These are phyloP conservation scores for Cerceris ruficornis DNA, from an alignment of 2,888 invertebrate species.

Conservation along the genomic window DNA sequence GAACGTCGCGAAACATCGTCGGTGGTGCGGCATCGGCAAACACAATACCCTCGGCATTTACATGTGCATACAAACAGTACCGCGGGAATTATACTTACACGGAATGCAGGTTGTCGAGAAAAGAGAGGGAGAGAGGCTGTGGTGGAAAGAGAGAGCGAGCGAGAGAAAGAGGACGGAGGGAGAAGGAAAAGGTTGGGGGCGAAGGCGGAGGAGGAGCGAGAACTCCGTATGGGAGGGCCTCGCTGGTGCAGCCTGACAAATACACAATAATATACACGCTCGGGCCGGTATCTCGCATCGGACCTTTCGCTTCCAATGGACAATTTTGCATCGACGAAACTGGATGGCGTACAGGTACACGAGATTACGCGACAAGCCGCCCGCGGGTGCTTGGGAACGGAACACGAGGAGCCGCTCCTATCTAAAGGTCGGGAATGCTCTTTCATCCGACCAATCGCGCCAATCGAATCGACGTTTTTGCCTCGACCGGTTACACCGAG, in stretches of 20 bases:
- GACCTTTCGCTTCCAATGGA: constrained; percentile 48
- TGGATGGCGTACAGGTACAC: constrained; percentile 30
- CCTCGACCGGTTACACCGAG: too few relatives aligned
- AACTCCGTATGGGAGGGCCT: constrained; percentile 53
- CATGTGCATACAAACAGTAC: constrained; percentile 75
- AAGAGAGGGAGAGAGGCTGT: constrained; percentile 8
- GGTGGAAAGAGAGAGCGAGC: constrained; percentile 4
- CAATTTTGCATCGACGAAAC: constrained; percentile 53
- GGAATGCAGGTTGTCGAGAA: constrained; percentile 52
- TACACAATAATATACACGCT: constrained; percentile 59
- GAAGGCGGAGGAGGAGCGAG: constrained; percentile 50
- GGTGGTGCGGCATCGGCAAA: constrained; percentile 70
- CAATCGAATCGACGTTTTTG: too few relatives aligned
- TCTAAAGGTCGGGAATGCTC: constrained; percentile 47
- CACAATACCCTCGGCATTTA: constrained; percentile 75
- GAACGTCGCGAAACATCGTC: constrained; percentile 39
- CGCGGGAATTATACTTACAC: constrained; percentile 72
- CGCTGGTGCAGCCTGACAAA: constrained; percentile 59
- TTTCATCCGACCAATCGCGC: constrained; percentile 6
- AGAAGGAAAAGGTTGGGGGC: constrained; percentile 33
- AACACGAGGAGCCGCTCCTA: constrained; percentile 30
- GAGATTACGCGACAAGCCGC: constrained; percentile 49
- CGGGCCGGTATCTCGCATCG: constrained; percentile 50
- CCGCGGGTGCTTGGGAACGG: constrained; percentile 32
- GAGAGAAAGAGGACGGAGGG: constrained; percentile 21